Percentiles rank a stretch among this genome's conserved stretches.
These are phyloP conservation scores for Vultur gryphus DNA, from an alignment of 2,797 vertebrate species.

Conservation along the genomic window DNA sequence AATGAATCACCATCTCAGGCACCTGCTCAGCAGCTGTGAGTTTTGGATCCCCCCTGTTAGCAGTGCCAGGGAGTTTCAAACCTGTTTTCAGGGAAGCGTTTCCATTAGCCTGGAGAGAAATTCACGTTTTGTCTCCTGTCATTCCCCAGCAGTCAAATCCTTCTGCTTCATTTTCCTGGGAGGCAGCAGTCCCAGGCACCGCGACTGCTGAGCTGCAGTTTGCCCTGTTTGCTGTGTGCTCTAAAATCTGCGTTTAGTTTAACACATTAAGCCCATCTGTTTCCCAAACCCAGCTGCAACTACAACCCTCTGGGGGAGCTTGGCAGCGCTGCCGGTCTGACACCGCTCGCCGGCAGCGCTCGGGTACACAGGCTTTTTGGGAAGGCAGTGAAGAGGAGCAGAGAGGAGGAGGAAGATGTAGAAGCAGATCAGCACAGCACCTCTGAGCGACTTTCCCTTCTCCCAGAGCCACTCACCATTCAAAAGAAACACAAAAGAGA, in stretches of 20 bases:
- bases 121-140: fast-evolving
- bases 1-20: neutral
- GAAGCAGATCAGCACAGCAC: neutral
- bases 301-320: neutral
- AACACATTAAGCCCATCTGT: neutral
- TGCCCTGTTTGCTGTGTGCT: neutral
- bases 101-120: neutral
- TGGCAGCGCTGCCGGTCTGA: neutral
- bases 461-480: neutral
- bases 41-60: neutral
- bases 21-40: slow-evolving; percentile 9
- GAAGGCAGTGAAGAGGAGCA: neutral
- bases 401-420: neutral
- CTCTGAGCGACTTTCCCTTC: neutral
- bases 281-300: neutral
- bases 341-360: fast-evolving
- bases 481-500: neutral
- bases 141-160: neutral
- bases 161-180: neutral
- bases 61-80: neutral
- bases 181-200: neutral
- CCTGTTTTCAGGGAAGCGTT: neutral
- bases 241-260: neutral
- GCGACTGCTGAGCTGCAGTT: neutral
- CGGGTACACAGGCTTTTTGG: neutral